Conservation (phyloP, 2,113 vertebrate genomes). For the Heliornis fulica region DNA sequence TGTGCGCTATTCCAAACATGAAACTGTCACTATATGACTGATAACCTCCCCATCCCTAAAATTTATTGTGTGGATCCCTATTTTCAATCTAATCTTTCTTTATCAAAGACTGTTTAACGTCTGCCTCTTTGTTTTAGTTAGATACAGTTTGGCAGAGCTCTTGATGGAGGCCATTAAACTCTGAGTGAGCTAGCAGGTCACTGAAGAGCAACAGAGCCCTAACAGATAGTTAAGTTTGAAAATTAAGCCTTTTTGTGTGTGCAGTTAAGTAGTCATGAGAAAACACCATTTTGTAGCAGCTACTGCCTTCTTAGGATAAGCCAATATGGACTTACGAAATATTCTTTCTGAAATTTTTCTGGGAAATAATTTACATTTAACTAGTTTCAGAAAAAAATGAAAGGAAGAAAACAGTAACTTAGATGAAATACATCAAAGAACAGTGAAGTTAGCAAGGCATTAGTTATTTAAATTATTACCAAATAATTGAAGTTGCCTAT, state of each 20-base stretch:
- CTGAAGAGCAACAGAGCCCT: not conserved
- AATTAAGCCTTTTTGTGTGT: not conserved
- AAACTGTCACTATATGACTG: not conserved
- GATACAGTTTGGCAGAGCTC: not conserved
- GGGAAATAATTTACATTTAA: not conserved
- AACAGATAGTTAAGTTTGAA: not conserved
- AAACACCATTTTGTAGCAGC: not conserved
- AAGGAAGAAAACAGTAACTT: not conserved
- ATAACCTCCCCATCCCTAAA: not conserved
- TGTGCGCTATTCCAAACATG: not conserved
- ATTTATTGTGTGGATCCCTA: not conserved
- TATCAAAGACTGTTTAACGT: not conserved
- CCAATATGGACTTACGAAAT: not conserved
- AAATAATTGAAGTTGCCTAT: not conserved
- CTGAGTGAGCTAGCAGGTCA: not conserved
- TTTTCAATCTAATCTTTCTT: not conserved
- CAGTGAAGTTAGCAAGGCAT: not conserved
- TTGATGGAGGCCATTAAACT: not conserved
- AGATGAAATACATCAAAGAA: not conserved
- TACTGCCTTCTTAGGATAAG: not conserved
- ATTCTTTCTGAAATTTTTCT: not conserved
- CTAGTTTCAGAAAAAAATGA: not conserved
- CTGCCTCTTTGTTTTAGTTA: not conserved
- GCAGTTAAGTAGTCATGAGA: not conserved
- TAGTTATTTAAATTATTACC: not conserved